Evolutionary conservation across 1,140 invertebrate genomes (phyloP).

Genomic region (Drosophila pseudoananassae): DNA sequence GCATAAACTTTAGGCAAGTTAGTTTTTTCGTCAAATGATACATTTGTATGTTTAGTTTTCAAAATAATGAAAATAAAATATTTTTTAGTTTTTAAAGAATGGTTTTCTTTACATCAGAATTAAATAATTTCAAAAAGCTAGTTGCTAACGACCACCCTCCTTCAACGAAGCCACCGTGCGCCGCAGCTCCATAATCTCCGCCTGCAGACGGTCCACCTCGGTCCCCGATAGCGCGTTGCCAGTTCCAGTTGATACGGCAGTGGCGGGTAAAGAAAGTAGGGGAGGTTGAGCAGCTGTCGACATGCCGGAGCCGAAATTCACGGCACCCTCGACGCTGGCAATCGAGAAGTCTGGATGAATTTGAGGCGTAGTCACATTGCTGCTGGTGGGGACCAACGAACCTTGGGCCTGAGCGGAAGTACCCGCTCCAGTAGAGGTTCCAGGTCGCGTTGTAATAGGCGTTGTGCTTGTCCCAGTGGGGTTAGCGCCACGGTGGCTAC

Average conservation of each 20-base stretch:
- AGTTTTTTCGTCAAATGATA: not conserved
- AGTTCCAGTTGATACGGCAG: not conserved
- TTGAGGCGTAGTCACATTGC: conserved; percentile 54
- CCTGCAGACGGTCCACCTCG: conserved; percentile 38
- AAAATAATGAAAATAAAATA: not conserved
- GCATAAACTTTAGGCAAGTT: not conserved
- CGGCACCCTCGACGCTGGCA: conserved; percentile 59
- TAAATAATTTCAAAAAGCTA: not conserved
- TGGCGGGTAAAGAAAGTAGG: not conserved
- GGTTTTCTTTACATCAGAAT: not conserved
- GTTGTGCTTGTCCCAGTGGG: not conserved
- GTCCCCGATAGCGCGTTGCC: not conserved
- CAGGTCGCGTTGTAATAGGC: not conserved
- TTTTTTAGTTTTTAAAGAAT: not conserved
- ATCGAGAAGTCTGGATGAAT: conserved; percentile 66
- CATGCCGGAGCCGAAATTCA: conserved; percentile 2
- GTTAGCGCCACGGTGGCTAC: conserved; percentile 29
- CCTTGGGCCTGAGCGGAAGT: not conserved
- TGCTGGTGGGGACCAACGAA: not conserved
- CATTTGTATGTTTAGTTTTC: not conserved
- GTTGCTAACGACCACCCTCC: conserved; percentile 1
- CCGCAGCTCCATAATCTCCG: conserved; percentile 47
- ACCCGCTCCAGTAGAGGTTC: not conserved
- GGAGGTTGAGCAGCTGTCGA: not conserved
- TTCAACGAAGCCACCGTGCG: conserved; percentile 43